Evolutionary conservation across 2,888 invertebrate species (phyloP).

Genomic region (Aporophyla nigra): DNA sequence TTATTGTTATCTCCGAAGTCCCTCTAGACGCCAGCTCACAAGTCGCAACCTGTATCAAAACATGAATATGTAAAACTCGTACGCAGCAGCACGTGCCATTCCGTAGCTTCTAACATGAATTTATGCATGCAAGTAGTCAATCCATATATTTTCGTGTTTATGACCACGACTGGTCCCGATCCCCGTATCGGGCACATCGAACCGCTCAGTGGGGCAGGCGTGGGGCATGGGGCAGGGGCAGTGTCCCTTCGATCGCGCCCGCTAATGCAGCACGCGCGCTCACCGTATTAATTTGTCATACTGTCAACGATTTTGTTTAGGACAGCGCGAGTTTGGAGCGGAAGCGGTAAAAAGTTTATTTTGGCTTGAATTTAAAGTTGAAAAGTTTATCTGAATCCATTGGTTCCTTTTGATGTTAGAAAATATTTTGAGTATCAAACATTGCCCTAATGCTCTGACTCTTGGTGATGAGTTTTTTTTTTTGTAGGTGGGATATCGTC

Average conservation of each 20-base stretch:
- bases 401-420: too few species aligned
- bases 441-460: too few species aligned
- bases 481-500: too few species aligned
- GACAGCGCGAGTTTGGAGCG: not conserved
- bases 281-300: conserved; percentile 66
- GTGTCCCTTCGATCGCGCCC: conserved; percentile 62
- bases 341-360: conserved; percentile 33
- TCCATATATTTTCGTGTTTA: conserved; percentile 58
- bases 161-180: conserved; percentile 25
- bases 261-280: conserved; percentile 66
- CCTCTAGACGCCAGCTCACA: conserved; percentile 1
- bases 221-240: conserved; percentile 46
- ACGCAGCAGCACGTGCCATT: conserved; percentile 32
- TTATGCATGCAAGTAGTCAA: conserved; percentile 40
- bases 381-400: too few species aligned
- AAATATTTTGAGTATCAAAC: too few species aligned
- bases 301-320: conserved; percentile 65
- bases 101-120: conserved; percentile 31
- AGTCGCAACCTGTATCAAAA: conserved; percentile 13
- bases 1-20: not conserved
- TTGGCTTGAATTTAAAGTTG: too few species aligned
- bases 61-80: conserved; percentile 50
- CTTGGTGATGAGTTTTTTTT: too few species aligned
- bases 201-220: conserved; percentile 35
- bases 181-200: conserved; percentile 38